These are phyloP conservation scores for Sympetrum striolatum DNA, from an alignment of 2,888 invertebrate species.

Conservation along the genomic window DNA sequence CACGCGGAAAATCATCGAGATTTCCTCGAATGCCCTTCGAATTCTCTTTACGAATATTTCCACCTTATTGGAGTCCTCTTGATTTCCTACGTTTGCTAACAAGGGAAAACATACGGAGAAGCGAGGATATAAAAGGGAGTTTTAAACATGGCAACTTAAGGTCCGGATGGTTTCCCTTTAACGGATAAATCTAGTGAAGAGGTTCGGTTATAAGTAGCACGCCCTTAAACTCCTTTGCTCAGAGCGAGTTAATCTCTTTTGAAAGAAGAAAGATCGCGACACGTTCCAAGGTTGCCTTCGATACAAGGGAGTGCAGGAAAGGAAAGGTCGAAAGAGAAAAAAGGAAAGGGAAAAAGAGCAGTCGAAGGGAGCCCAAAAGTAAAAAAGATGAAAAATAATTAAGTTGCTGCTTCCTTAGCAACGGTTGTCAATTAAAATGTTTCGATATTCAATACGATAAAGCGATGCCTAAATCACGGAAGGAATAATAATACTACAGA, in stretches of 20 bases:
- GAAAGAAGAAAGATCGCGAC: neutral
- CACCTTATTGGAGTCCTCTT: neutral
- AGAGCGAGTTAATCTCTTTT: neutral
- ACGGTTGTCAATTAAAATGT: no score
- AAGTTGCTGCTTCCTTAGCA: no score
- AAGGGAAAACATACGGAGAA: neutral
- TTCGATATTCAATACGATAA: no score
- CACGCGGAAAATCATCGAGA: neutral
- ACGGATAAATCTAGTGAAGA: neutral
- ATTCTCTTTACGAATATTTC: neutral
- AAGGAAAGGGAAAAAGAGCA: neutral
- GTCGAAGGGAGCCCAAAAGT: no score
- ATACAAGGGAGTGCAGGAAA: neutral
- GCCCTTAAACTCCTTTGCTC: neutral
- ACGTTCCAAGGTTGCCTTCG: neutral
- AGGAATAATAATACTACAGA: no score
- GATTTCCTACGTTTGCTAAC: neutral
- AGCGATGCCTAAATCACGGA: no score
- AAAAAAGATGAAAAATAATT: no score
- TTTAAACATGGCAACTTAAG: neutral
- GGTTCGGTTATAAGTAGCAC: neutral
- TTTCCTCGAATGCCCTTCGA: neutral
- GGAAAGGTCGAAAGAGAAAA: neutral
- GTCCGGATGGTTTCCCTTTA: neutral
- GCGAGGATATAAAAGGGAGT: neutral